A percentile compares a stretch with the other conserved stretches of the same genome.
phyloP scores from a whole-genome alignment of 2,888 invertebrate genomes.

The Ischnura elegans region DNA sequence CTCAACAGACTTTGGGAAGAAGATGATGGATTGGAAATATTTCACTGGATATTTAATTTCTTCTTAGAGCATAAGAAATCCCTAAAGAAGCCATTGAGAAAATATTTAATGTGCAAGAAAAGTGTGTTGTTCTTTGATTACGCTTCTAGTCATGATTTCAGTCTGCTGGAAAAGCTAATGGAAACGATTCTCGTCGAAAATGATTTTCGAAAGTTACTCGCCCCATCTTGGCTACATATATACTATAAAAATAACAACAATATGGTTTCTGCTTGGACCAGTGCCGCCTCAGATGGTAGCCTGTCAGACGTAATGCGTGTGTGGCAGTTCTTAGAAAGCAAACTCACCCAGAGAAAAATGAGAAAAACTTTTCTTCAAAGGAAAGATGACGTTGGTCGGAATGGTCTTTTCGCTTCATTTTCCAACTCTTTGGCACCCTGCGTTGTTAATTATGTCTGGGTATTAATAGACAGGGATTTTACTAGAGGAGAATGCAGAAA shows the following conservation, averaged over 20 bases:
- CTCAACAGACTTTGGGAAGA: not conserved
- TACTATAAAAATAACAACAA: no score
- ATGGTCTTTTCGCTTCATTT: not conserved
- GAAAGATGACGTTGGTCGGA: not conserved
- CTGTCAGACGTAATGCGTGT: not conserved
- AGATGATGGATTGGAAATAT: not conserved
- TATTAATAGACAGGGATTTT: not conserved
- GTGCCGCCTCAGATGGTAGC: not conserved
- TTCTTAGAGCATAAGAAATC: not conserved
- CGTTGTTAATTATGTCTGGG: not conserved
- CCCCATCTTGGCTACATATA: not conserved
- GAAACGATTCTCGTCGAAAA: not conserved
- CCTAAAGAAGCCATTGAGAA: not conserved
- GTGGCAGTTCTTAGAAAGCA: not conserved
- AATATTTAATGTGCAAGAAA: not conserved
- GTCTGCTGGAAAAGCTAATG: not conserved
- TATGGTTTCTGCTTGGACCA: no score
- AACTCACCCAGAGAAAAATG: not conserved
- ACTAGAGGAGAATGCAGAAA: not conserved
- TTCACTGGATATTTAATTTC: not conserved
- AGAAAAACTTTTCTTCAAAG: not conserved
- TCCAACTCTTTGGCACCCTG: not conserved
- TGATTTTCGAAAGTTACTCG: not conserved
- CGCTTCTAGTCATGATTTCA: not conserved
- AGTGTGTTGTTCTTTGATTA: not conserved